A percentile compares a stretch with the other conserved stretches of the same genome.
phyloP scores from a whole-genome alignment of 2,113 vertebrate genomes.

The Campylomormyrus numenius region DNA sequence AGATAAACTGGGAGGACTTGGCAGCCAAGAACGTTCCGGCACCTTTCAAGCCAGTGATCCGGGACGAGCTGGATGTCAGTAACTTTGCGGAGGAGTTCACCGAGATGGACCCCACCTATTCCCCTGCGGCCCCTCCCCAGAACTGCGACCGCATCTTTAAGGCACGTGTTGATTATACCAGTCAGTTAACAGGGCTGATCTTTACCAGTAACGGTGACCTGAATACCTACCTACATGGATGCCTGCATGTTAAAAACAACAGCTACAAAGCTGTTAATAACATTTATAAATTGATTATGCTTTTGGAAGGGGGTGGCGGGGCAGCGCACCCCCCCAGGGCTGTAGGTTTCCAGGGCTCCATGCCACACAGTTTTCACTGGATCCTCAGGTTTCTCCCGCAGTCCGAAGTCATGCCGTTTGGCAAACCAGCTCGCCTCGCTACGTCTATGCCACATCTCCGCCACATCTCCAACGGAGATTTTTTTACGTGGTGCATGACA shows the following conservation, averaged over 20 bases:
- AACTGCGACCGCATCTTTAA: conserved; percentile 93
- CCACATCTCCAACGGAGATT: background rate
- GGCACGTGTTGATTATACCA: conserved; percentile 55
- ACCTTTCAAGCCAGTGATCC: conserved; percentile 90
- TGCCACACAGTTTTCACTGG: background rate
- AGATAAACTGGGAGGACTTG: conserved; percentile 91
- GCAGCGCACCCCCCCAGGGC: background rate
- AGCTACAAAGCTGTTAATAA: background rate
- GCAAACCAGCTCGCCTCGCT: background rate
- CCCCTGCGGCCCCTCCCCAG: conserved; percentile 87
- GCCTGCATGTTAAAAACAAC: background rate
- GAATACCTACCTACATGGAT: background rate
- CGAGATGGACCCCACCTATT: conserved; percentile 96
- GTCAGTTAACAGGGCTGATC: background rate
- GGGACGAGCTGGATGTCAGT: conserved; percentile 90
- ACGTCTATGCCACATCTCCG: background rate
- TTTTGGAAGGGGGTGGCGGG: background rate
- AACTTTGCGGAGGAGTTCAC: conserved; percentile 98
- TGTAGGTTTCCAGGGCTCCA: background rate
- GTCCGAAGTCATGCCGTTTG: background rate
- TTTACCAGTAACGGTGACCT: background rate
- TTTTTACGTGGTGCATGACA: background rate
- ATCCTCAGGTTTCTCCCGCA: background rate
- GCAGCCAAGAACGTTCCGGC: conserved; percentile 85
- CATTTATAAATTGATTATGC: background rate